Percentiles rank a stretch among this genome's conserved stretches.
Conservation (phyloP, 2,797 vertebrate species). For the Mycteria americana region DNA sequence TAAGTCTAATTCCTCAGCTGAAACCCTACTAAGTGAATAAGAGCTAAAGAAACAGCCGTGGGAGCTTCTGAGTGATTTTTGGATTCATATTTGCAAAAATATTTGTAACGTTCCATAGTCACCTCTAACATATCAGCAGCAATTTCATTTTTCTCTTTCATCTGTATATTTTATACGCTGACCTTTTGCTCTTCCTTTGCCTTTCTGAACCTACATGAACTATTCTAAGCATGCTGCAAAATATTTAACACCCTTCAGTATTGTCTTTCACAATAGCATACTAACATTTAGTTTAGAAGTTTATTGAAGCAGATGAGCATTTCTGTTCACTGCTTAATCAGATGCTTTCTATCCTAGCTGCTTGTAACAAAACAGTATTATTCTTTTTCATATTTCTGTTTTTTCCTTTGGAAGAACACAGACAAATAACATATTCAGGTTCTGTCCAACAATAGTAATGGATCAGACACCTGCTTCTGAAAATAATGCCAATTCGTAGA, state of each 20-base stretch:
- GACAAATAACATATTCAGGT: background rate
- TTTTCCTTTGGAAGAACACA: background rate
- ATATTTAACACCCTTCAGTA: background rate
- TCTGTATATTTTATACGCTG: background rate
- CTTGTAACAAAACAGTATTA: background rate
- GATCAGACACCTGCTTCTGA: background rate
- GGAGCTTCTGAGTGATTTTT: conserved; percentile 32
- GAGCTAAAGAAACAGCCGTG: conserved; percentile 42
- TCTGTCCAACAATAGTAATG: background rate
- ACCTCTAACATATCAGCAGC: background rate
- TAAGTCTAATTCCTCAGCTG: background rate
- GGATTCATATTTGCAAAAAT: conserved; percentile 20
- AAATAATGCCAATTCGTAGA: background rate
- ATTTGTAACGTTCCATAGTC: background rate
- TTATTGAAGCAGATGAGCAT: background rate
- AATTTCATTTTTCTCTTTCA: conserved; percentile 16
- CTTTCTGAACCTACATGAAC: conserved; percentile 11
- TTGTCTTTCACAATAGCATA: background rate
- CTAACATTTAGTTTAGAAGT: background rate
- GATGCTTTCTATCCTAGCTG: background rate
- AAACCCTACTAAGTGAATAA: background rate
- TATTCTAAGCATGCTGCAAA: conserved; percentile 7
- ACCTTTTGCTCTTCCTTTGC: conserved; percentile 26
- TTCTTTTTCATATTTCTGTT: background rate
- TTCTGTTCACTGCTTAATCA: background rate